Conservation (phyloP, 37 sponge, comb jelly and placozoan species). For the Cladorhizidae sp. region DNA sequence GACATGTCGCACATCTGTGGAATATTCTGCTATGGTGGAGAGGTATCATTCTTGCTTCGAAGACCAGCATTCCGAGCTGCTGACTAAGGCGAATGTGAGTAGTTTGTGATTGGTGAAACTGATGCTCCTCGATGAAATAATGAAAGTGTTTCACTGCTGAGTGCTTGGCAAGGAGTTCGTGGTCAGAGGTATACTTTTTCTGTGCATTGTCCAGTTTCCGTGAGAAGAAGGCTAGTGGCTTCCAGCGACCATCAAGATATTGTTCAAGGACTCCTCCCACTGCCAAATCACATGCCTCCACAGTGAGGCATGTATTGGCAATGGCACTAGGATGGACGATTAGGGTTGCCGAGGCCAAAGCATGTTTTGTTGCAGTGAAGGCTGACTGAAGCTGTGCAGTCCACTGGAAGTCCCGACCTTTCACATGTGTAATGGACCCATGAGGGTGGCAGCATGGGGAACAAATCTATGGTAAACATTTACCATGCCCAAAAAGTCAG, state of each 20-base stretch:
- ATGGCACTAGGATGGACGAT: too few relatives aligned
- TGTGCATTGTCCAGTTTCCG: slow-evolving; percentile 10
- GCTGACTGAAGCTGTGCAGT: too few relatives aligned
- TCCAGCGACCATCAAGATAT: background rate
- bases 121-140: slow-evolving; percentile 35
- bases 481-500: too few relatives aligned
- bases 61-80: slow-evolving; percentile 7
- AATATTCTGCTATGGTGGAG: slow-evolving; percentile 22
- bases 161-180: slow-evolving; percentile 38
- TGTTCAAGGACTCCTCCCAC: slow-evolving; percentile 9
- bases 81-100: slow-evolving; percentile 16
- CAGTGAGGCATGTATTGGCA: background rate
- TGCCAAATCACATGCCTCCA: background rate
- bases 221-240: background rate
- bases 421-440: too few relatives aligned
- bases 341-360: too few relatives aligned
- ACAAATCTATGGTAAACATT: too few relatives aligned
- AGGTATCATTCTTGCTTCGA: slow-evolving; percentile 27
- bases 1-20: slow-evolving; percentile 33
- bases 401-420: too few relatives aligned
- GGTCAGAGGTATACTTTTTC: slow-evolving; percentile 40
- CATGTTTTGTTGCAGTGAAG: too few relatives aligned
- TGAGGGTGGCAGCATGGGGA: too few relatives aligned
- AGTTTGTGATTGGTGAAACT: slow-evolving; percentile 32
- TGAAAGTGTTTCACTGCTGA: slow-evolving; percentile 22